These are phyloP conservation scores for Laothoe populi DNA, from an alignment of 2,888 invertebrate species.

Conservation along the genomic window DNA sequence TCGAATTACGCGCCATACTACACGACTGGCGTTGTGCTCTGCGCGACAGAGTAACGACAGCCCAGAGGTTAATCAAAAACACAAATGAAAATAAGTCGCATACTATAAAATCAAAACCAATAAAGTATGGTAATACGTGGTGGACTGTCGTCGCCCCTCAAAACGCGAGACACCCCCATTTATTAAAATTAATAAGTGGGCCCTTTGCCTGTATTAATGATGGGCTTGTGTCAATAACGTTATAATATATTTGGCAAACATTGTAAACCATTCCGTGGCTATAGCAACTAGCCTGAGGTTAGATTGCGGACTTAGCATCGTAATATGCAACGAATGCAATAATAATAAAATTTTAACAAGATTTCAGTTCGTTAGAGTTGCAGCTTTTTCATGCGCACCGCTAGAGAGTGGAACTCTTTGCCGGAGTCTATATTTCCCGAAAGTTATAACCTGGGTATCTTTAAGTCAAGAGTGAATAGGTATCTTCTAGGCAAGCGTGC, in stretches of 20 bases:
- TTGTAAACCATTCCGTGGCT: conserved; percentile 58
- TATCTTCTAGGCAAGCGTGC: no score
- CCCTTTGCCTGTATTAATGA: conserved; percentile 81
- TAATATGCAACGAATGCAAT: neutral
- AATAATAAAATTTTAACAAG: neutral
- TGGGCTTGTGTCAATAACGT: conserved; percentile 80
- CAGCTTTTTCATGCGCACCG: no score
- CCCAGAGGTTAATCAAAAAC: no score
- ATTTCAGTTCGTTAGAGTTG: neutral
- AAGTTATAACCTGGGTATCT: no score
- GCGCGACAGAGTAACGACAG: no score
- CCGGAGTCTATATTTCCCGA: no score
- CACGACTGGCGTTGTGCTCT: no score
- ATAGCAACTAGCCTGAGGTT: conserved; percentile 34
- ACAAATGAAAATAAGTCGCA: conserved; percentile 31
- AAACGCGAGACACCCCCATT: conserved; percentile 73
- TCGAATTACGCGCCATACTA: no score
- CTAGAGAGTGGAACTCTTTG: no score
- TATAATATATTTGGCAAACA: conserved; percentile 82
- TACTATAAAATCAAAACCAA: conserved; percentile 79
- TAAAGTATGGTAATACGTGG: conserved; percentile 72
- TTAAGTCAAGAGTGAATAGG: no score
- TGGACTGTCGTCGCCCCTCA: conserved; percentile 68
- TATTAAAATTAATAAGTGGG: conserved; percentile 85
- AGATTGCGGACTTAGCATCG: conserved; percentile 42